phyloP scores from a whole-genome alignment of 2,888 invertebrate species.

The Eristalinus sepulchralis region DNA sequence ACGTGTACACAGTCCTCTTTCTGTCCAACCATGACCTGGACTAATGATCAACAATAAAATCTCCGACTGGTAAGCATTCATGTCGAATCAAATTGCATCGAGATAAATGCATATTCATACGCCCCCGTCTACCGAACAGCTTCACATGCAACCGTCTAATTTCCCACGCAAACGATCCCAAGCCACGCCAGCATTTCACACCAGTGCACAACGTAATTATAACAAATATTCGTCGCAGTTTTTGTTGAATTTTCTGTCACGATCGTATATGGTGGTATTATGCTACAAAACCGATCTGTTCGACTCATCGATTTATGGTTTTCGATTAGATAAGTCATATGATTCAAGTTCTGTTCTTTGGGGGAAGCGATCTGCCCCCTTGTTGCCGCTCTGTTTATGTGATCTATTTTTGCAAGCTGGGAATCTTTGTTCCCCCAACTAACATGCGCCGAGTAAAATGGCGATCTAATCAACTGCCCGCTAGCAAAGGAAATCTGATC shows the following conservation, averaged over 20 bases:
- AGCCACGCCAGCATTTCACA: background rate
- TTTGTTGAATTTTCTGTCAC: too few relatives aligned
- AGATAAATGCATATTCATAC: background rate
- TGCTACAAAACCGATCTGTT: too few relatives aligned
- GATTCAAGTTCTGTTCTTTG: too few relatives aligned
- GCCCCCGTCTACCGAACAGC: background rate
- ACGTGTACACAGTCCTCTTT: background rate
- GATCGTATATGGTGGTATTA: too few relatives aligned
- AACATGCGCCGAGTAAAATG: background rate
- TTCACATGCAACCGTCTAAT: background rate
- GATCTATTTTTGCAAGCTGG: background rate
- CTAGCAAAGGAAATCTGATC: background rate
- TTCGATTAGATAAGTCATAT: background rate
- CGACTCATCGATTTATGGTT: background rate
- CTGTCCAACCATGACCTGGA: background rate
- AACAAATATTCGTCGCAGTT: background rate
- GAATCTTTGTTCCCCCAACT: background rate
- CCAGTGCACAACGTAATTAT: background rate
- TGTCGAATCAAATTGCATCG: background rate
- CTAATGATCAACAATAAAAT: background rate
- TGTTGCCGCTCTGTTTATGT: too few relatives aligned
- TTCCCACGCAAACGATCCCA: background rate
- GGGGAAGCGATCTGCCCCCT: too few relatives aligned
- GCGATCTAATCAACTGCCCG: background rate
- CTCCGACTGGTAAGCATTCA: background rate